These are phyloP conservation scores for Euglossa dilemma DNA, from an alignment of 1,140 invertebrate species.

Conservation along the genomic window DNA sequence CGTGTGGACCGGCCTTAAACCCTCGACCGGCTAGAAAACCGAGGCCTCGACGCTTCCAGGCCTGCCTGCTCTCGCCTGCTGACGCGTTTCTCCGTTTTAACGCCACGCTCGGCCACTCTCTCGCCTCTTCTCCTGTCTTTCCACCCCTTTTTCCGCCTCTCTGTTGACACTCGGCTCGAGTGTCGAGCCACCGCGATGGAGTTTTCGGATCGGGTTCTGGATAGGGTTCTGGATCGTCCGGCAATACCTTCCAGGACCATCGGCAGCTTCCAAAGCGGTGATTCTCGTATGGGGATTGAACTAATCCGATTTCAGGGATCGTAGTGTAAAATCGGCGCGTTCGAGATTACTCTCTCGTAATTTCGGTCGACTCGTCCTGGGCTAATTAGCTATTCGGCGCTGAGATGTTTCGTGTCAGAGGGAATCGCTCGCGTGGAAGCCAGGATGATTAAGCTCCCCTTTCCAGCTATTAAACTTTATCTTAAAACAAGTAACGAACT, in stretches of 20 bases:
- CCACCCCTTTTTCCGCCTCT: too few relatives aligned
- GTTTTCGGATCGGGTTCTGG: neutral
- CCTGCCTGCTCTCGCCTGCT: neutral
- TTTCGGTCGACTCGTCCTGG: too few relatives aligned
- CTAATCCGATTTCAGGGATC: too few relatives aligned
- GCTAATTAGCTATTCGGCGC: too few relatives aligned
- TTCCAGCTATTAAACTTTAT: neutral
- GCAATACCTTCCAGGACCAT: too few relatives aligned
- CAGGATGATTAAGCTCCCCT: neutral
- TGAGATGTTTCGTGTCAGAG: too few relatives aligned
- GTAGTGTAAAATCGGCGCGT: too few relatives aligned
- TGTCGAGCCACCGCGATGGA: neutral
- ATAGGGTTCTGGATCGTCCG: too few relatives aligned
- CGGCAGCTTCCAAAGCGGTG: too few relatives aligned
- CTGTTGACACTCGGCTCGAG: neutral
- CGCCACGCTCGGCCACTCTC: neutral
- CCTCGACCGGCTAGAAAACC: conserved; percentile 7
- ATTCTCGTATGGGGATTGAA: too few relatives aligned
- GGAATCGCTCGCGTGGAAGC: neutral
- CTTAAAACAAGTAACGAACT: neutral
- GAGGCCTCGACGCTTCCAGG: conserved; percentile 7
- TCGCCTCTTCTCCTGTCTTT: neutral
- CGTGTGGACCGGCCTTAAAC: conserved; percentile 44
- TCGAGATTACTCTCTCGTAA: neutral
- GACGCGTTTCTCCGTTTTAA: conserved; percentile 34